These are phyloP conservation scores for Pomacea canaliculata DNA, from an alignment of 2,888 invertebrate species.

Conservation along the genomic window DNA sequence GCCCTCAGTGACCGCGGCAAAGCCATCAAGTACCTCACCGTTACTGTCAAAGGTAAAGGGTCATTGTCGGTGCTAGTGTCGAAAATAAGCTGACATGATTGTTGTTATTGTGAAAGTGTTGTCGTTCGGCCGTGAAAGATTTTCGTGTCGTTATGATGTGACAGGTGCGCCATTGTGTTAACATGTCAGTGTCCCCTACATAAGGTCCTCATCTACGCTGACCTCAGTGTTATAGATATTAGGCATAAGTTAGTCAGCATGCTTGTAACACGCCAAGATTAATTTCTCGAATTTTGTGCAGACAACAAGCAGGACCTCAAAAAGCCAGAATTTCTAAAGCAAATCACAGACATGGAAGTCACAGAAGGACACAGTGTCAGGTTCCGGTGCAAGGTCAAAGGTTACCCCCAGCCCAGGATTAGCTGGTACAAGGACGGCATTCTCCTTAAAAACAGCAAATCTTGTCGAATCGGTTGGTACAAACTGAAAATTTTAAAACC, in stretches of 20 bases:
- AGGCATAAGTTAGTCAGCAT: too few species aligned
- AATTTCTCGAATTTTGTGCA: slow-evolving; percentile 33
- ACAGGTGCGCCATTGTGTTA: too few species aligned
- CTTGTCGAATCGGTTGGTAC: slow-evolving; percentile 54
- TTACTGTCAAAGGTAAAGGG: slow-evolving; percentile 59
- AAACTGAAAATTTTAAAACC: neutral
- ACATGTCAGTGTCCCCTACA: too few species aligned
- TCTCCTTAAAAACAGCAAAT: slow-evolving; percentile 50
- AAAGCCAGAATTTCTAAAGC: slow-evolving; percentile 85
- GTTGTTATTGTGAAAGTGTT: too few species aligned
- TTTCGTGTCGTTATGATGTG: too few species aligned
- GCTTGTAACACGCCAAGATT: too few species aligned
- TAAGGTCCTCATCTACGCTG: too few species aligned
- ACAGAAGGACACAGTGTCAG: slow-evolving; percentile 89
- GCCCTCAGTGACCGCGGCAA: slow-evolving; percentile 59
- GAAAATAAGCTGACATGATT: too few species aligned
- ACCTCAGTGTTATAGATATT: too few species aligned
- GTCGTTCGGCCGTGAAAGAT: too few species aligned
- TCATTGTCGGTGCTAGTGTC: neutral
- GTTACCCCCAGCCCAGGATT: slow-evolving; percentile 93
- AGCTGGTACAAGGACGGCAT: slow-evolving; percentile 91
- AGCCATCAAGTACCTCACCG: slow-evolving; percentile 58
- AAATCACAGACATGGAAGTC: slow-evolving; percentile 81
- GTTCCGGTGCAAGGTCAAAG: slow-evolving; percentile 86
- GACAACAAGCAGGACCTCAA: slow-evolving; percentile 73